Base-by-base conservation (phyloP, 2,113 vertebrate species). In the Brevimyrus niger region DNA sequence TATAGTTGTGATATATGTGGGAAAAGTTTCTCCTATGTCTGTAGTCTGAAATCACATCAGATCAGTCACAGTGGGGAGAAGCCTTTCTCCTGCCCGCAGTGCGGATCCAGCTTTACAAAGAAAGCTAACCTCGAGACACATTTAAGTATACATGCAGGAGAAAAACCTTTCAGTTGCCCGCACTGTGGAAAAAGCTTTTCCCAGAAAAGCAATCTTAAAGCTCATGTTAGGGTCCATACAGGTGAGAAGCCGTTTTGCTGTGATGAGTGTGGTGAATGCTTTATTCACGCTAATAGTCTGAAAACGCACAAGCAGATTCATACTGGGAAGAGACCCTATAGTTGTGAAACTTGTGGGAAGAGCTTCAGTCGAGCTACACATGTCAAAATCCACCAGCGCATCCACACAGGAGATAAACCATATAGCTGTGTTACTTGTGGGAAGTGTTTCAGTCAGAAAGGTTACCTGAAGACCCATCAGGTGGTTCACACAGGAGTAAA, bases 1-100 rank as follows among this genome's bases (percentile, higher is more conserved):
- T 97, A 96, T 80, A 95, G 92, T 38, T 97, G 97, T 91, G 92
- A 96, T 1, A 95, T 96, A n/a, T 97, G 97, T 84, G 96, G 96
- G 11, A 97, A 96, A 89, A 92, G 95, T 1, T 97, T 97, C 87
- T 96, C 94, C 47, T 95, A 96, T 85, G 96, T 96, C 88, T 95
- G 95, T 0, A 96, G 96, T 90, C 94, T 96, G 38, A 95, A 95
- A 73, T 91, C 96, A 27, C 97, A 97, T 50, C 86, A 87, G 92
- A 90, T 94, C 76, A 94, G 94, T 8, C 95, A 95, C 92, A 95
- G 94, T 9, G 95, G 94, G 0, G 95, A 95, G 91, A 94, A 94
- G 27, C 95, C 95, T 0, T 95, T 92, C 92, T 93, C 92, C 89
- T 95, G 95, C 88, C 65, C 85, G 58, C 94, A 93, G 92, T 95